Conservation (phyloP, 2,888 invertebrate species). For the Minunthozetes semirufus region DNA sequence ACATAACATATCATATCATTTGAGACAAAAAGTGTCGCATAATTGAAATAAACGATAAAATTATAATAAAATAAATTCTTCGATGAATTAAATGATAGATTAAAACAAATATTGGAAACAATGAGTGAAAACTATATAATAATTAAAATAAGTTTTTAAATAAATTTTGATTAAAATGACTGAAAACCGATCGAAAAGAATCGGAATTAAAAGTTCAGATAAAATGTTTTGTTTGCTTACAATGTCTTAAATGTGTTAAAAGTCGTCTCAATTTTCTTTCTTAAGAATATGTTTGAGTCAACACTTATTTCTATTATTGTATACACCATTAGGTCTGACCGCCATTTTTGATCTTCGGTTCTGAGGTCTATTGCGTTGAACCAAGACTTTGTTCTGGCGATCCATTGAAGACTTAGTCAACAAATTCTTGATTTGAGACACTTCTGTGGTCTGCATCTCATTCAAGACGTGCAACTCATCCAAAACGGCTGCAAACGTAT, state of each 20-base stretch:
- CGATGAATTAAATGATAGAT: too few species aligned
- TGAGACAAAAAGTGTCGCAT: too few species aligned
- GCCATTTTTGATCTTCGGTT: constrained; percentile 21
- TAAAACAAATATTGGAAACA: too few species aligned
- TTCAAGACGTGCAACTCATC: constrained; percentile 7
- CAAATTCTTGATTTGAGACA: constrained; percentile 27
- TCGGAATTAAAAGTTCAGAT: neutral
- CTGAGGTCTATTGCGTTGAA: constrained; percentile 33
- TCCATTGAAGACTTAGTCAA: constrained; percentile 40
- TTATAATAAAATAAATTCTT: too few species aligned
- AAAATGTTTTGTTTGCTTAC: neutral
- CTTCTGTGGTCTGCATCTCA: neutral
- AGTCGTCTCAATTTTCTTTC: neutral
- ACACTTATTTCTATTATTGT: constrained; percentile 30
- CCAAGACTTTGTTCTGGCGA: constrained; percentile 40
- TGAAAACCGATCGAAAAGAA: too few species aligned
- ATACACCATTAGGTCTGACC: constrained; percentile 28
- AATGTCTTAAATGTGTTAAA: neutral
- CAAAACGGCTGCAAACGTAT: neutral
- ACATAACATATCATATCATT: too few species aligned
- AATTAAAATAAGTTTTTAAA: too few species aligned
- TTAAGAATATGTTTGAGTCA: neutral
- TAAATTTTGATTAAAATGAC: too few species aligned
- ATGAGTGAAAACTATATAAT: too few species aligned
- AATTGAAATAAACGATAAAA: too few species aligned